Percentiles rank a stretch among this genome's conserved stretches.
These are phyloP conservation scores for Phainopepla nitens DNA, from an alignment of 2,113 vertebrate genomes.

Conservation along the genomic window DNA sequence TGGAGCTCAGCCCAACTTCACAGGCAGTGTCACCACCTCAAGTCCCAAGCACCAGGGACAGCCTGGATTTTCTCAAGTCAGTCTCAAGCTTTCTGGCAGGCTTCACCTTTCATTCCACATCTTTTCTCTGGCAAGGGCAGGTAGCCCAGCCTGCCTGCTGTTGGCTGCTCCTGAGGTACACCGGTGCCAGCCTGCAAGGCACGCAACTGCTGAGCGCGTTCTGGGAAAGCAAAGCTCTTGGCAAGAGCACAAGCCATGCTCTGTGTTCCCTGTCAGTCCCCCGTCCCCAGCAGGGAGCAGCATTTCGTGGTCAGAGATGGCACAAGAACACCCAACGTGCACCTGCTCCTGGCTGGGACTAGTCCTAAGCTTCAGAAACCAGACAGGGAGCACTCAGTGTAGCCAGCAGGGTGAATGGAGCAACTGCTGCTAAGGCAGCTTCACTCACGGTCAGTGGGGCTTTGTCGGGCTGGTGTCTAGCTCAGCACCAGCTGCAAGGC, in stretches of 20 bases:
- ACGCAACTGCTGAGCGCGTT: fast-evolving
- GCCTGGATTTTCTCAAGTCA: background rate
- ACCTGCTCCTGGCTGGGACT: background rate
- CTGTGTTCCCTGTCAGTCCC: background rate
- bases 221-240: background rate
- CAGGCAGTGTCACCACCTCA: fast-evolving
- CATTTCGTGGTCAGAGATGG: background rate
- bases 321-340: fast-evolving
- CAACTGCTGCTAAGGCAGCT: background rate
- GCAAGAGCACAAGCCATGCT: background rate
- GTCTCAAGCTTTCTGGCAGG: background rate
- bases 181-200: background rate
- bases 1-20: background rate
- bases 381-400: background rate
- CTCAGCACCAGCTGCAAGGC: background rate
- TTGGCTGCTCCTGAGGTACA: background rate
- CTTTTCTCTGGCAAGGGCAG: background rate
- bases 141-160: background rate
- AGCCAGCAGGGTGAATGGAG: background rate
- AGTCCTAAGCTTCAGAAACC: background rate
- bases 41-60: background rate
- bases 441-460: background rate
- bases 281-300: background rate
- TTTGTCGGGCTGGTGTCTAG: background rate
- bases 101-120: background rate